Evolutionary conservation across 35 echinoderm and acorn worm species (phyloP), one percentile per base, ranked within the genome.

Genomic region (Stichopus chloronotus): DNA sequence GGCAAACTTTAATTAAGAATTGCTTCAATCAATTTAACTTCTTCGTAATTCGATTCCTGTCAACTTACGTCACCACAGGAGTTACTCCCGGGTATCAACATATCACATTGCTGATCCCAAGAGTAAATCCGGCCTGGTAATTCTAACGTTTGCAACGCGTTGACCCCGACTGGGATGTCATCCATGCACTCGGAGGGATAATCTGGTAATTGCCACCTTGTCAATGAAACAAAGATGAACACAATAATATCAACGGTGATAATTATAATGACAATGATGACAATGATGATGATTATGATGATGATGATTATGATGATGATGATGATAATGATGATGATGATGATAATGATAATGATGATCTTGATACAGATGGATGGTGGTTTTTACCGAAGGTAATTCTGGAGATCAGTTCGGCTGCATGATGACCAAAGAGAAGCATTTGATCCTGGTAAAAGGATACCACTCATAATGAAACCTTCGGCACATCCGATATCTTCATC

Each of bases 381-480:
- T 11, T 17, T 12, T 86, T 12, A 86, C 83, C 83, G 13, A 13
- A 86, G 53, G 53, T 14, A 86, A n/a, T 56, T 14, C 11, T 13
- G 30, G 52, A 86, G 83, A 10, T 56, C 3, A 21, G 7, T 10
- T 54, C 19, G 56, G 53, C 83, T 86, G 17, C 83, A 86, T 53
- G 83, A 30, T 16, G 83, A 86, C 83, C 83, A 86, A 5, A 53
- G 25, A 52, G 55, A 86, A 58, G 56, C 13, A 54, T 54, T 86
- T 52, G 25, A 10, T 13, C 83, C 83, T 11, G 9, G 10, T 12
- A 10, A 57, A 13, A 55, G 13, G 55, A 43, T 14, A 10, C 23
- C 83, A 57, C 83, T 21, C 83, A 86, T 86, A 21, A 52, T n/a
- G 52, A 86, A 86, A 54, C 83, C 83, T n/a, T 8, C 7, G 11